Evolutionary conservation across 2,113 vertebrate species (phyloP).

Genomic region (Erythrocebus patas): DNA sequence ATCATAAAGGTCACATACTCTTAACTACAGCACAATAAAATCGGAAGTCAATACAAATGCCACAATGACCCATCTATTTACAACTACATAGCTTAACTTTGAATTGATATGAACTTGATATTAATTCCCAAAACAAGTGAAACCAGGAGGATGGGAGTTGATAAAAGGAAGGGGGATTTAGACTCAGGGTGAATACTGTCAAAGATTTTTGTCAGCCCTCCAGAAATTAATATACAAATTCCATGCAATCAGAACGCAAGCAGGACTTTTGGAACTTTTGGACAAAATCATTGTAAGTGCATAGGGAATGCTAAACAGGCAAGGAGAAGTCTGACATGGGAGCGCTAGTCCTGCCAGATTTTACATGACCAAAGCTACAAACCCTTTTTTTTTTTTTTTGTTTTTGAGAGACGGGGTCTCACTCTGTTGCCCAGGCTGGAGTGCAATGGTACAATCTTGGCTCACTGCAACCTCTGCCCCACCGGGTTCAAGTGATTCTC

Average conservation of each 20-base stretch:
- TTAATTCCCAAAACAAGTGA: neutral
- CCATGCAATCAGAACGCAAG: neutral
- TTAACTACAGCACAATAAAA: neutral
- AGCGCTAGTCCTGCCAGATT: neutral
- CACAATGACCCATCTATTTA: neutral
- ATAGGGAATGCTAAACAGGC: neutral
- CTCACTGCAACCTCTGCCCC: too few species aligned
- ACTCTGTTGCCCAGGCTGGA: too few species aligned
- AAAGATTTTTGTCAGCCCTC: neutral
- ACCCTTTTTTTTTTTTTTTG: too few species aligned
- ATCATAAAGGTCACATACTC: neutral
- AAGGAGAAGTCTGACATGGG: neutral
- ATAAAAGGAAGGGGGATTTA: neutral
- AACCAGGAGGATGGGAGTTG: neutral
- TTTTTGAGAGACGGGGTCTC: too few species aligned
- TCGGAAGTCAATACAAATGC: neutral
- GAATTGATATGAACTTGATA: neutral
- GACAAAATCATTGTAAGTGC: neutral
- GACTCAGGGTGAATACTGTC: neutral
- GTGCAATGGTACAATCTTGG: too few species aligned
- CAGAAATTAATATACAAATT: neutral
- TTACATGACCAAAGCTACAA: neutral
- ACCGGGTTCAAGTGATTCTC: too few species aligned
- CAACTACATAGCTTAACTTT: neutral
- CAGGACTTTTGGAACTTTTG: neutral